Evolutionary conservation across 2,113 vertebrate species (phyloP).

Genomic region (Isurus oxyrinchus): DNA sequence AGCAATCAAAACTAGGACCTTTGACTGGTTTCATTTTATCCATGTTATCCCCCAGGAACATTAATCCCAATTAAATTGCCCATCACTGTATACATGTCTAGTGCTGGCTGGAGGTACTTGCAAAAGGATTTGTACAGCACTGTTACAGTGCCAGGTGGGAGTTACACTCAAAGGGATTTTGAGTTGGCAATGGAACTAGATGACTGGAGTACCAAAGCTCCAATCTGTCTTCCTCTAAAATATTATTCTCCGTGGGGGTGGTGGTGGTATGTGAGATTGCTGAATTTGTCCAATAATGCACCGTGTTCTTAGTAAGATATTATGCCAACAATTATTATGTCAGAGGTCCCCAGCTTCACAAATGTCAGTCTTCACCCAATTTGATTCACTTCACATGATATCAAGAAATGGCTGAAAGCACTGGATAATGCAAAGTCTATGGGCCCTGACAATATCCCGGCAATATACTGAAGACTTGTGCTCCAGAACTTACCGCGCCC

Average conservation of each 20-base stretch:
- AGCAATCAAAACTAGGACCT: not conserved
- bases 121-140: not conserved
- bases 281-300: not conserved
- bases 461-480: no score
- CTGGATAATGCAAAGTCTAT: no score
- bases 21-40: not conserved
- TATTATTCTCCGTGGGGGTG: not conserved
- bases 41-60: not conserved
- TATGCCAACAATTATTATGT: not conserved
- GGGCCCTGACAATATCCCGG: no score
- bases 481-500: no score
- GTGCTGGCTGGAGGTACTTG: not conserved
- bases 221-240: not conserved
- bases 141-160: not conserved
- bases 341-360: no score
- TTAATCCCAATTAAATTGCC: not conserved
- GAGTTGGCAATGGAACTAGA: not conserved
- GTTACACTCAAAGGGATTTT: not conserved
- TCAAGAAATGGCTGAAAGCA: no score
- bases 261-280: no score
- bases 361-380: no score
- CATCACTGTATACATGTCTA: not conserved
- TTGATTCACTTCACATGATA: no score
- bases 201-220: not conserved
- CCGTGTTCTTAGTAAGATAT: not conserved